Conservation (phyloP, 2,888 invertebrate species). For the Stenotaenia linearis region DNA sequence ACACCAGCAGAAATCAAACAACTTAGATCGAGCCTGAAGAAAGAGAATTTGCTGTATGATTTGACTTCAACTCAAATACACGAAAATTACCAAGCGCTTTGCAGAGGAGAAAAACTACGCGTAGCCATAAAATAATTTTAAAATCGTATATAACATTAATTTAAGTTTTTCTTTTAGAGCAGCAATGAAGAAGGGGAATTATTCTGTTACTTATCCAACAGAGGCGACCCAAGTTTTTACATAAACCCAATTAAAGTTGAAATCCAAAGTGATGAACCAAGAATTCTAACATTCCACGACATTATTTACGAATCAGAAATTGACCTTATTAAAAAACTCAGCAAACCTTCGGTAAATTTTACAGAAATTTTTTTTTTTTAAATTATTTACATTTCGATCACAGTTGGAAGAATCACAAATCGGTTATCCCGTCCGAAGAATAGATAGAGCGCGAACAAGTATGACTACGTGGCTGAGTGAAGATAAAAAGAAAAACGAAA, state of each 20-base stretch:
- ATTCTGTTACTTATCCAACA: conserved; percentile 41
- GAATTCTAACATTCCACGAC: conserved; percentile 42
- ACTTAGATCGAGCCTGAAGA: neutral
- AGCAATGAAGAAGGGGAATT: conserved; percentile 37
- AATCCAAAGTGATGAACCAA: conserved; percentile 40
- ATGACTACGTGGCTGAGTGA: conserved; percentile 46
- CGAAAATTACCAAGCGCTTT: conserved; percentile 33
- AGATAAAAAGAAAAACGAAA: conserved; percentile 34
- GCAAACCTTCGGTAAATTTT: conserved; percentile 39
- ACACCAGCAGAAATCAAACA: conserved; percentile 3
- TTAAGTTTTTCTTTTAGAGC: neutral
- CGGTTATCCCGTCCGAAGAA: conserved; percentile 43
- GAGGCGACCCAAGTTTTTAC: conserved; percentile 38
- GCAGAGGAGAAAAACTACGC: conserved; percentile 33
- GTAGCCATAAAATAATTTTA: neutral
- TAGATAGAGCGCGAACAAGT: conserved; percentile 44
- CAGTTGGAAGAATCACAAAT: conserved; percentile 35
- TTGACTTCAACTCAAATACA: neutral
- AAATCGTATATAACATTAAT: neutral
- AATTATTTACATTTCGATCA: too few relatives aligned
- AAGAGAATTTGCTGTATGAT: neutral
- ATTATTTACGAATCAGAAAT: conserved; percentile 42
- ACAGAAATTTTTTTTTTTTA: neutral
- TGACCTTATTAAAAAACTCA: conserved; percentile 38
- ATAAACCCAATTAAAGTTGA: conserved; percentile 43